Evolutionary conservation across 1,140 invertebrate genomes (phyloP).

Genomic region (Magallana ariakensis): DNA sequence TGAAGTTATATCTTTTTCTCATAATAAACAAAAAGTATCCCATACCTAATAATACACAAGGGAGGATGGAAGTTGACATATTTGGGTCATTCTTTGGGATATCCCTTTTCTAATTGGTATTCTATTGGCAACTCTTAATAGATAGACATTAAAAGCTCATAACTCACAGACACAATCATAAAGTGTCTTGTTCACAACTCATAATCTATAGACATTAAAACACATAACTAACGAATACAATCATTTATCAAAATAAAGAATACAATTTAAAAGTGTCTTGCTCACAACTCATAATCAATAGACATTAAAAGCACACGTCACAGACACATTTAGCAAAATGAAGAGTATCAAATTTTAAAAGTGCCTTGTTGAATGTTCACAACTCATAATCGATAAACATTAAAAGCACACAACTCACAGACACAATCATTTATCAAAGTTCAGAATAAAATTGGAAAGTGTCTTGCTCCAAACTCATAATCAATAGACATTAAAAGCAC

Average conservation of each 20-base stretch:
- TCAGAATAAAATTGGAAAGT: not conserved
- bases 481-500: not conserved
- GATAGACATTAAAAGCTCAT: not conserved
- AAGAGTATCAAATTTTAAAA: too few relatives aligned
- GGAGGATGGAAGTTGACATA: not conserved
- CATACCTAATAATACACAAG: not conserved
- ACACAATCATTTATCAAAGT: not conserved
- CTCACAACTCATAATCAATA: not conserved
- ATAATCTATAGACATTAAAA: not conserved
- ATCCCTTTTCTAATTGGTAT: not conserved
- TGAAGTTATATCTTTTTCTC: constrained; percentile 7
- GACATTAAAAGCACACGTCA: not conserved
- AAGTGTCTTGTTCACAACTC: not conserved
- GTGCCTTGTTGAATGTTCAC: not conserved
- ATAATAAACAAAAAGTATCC: constrained; percentile 1
- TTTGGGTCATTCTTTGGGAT: not conserved
- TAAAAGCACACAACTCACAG: not conserved
- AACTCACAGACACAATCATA: not conserved
- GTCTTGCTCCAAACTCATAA: not conserved
- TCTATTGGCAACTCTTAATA: constrained; percentile 6
- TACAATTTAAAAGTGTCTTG: not conserved
- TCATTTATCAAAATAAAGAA: not conserved
- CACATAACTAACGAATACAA: not conserved
- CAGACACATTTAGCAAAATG: too few relatives aligned
- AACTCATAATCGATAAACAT: not conserved